Conservation (phyloP, 2,888 invertebrate species). For the Cosmia pyralina region DNA sequence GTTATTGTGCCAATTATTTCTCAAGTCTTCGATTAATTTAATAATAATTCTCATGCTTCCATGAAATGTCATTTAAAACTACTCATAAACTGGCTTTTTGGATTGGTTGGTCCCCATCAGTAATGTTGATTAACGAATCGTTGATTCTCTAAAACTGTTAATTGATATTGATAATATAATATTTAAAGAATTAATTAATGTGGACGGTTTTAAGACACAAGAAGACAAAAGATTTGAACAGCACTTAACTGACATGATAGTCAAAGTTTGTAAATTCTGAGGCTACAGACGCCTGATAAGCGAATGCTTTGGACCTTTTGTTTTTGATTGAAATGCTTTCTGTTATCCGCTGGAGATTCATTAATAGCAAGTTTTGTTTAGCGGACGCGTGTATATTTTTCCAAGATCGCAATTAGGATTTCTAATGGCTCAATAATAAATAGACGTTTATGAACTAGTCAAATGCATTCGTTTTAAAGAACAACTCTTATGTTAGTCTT, state of each 20-base stretch:
- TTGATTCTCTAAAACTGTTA: conserved; percentile 35
- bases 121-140: conserved; percentile 37
- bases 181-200: conserved; percentile 21
- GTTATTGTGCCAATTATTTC: conserved; percentile 64
- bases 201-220: conserved; percentile 23
- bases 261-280: conserved; percentile 37
- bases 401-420: conserved; percentile 61
- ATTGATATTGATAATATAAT: conserved; percentile 32
- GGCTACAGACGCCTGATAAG: conserved; percentile 34
- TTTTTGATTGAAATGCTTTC: conserved; percentile 31
- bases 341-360: conserved; percentile 33
- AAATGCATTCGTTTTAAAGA: conserved; percentile 59
- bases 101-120: conserved; percentile 34
- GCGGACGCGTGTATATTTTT: conserved; percentile 54
- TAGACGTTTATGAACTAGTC: conserved; percentile 66
- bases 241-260: conserved; percentile 60
- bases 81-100: conserved; percentile 36
- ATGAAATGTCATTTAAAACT: conserved; percentile 42
- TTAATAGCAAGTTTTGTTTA: conserved; percentile 44
- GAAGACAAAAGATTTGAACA: conserved; percentile 42
- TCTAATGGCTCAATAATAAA: conserved; percentile 73
- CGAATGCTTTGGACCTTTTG: conserved; percentile 32
- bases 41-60: conserved; percentile 37
- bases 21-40: conserved; percentile 54
- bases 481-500: conserved; percentile 56